Base-by-base conservation (phyloP, 2,113 vertebrate species). In the Stigmatopora argus region DNA sequence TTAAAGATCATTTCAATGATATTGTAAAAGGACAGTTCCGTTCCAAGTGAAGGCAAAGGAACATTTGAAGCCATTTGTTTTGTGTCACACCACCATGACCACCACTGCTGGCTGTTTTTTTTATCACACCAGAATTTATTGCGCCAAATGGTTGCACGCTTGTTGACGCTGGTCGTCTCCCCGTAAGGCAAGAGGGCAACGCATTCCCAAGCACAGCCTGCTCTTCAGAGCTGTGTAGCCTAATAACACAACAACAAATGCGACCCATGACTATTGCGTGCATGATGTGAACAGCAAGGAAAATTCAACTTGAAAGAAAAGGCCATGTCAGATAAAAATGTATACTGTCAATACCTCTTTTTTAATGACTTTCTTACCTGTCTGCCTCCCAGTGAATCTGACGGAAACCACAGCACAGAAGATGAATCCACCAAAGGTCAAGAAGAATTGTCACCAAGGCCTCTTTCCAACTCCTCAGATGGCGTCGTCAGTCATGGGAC, bases 401-500 rank as follows among this genome's bases (percentile, higher is more conserved):
- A 99, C 81, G 97, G 97, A 60, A 99, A 99, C 84, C 97, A 97
- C 85, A 99, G 96, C 90, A 99, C 97, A 62, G 97, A 99, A 86
- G 97, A 99, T 76, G 97, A 99, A 85, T 99, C 95, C 67, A 98
- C 95, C 84, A 99, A 99, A 84, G 97, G 96, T 35, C 94, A 96
- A 65, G 97, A 99, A 66, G 97, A 99, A 85, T 71, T 97, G 70
- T 97, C 96, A 76, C 96, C 97, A 31, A 93, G 96, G 53, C 92
- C 94, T 0, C 93, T 97, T 68, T 93, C 94, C 18, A 90, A 89
- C 74, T 93, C 94, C 2, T 94, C 97, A 0, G 94, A 98, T 0
- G 87, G 93, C 0, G 81, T 94, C 45, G 83, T 92, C 82, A 90
- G 89, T 82, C 91, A 90, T 26, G 88, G 89, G 52, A 74, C 65